Evolutionary conservation across 2,888 invertebrate species (phyloP).

Genomic region (Drosophila vallismaia): DNA sequence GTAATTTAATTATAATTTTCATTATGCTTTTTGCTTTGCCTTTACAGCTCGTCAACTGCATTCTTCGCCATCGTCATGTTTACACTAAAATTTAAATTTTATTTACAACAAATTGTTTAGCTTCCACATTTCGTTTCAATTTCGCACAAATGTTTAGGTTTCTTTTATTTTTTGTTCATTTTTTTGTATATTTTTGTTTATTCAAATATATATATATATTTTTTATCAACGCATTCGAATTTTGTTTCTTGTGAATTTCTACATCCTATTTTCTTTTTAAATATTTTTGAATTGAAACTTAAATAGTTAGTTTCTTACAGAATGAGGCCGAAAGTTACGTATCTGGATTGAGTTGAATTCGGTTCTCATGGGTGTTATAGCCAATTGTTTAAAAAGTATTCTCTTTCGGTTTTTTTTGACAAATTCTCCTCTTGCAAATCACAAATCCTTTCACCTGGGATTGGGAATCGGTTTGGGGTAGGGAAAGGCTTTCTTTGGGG

Average conservation of each 20-base stretch:
- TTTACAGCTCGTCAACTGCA: constrained; percentile 53
- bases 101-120: constrained; percentile 83
- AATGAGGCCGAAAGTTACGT: constrained; percentile 84
- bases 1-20: constrained; percentile 77
- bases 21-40: constrained; percentile 55
- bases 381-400: constrained; percentile 33
- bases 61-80: constrained; percentile 56
- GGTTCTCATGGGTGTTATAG: constrained; percentile 29
- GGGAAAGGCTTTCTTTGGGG: constrained; percentile 32
- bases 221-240: constrained; percentile 52
- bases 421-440: constrained; percentile 48
- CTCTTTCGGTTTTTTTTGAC: constrained; percentile 20
- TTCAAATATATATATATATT: constrained; percentile 46
- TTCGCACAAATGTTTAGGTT: constrained; percentile 53
- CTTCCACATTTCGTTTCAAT: constrained; percentile 57
- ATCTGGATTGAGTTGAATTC: constrained; percentile 81
- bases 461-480: constrained; percentile 3
- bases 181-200: constrained; percentile 35
- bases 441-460: constrained; percentile 51
- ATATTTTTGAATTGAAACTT: constrained; percentile 53
- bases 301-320: constrained; percentile 81
- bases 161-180: constrained; percentile 22
- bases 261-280: constrained; percentile 33
- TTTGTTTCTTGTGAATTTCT: constrained; percentile 60
- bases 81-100: constrained; percentile 83